A percentile compares a stretch with the other conserved stretches of the same genome.
These are phyloP conservation scores for Dasyurus viverrinus DNA, from an alignment of 2,113 vertebrate genomes.

Conservation along the genomic window DNA sequence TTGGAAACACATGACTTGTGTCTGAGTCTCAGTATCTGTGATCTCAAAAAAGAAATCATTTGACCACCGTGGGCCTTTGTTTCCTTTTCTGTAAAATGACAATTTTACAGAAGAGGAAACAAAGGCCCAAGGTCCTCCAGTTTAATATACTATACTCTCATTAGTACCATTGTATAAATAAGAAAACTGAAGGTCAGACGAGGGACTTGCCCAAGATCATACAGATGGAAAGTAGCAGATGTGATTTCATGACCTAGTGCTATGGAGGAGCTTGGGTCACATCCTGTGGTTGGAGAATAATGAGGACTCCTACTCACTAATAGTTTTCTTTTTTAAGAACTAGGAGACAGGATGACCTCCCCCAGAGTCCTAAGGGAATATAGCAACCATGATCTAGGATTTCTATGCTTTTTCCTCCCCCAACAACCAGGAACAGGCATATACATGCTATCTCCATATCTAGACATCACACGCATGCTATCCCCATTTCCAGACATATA, in stretches of 20 bases:
- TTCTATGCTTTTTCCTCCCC: not conserved
- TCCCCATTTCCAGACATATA: not conserved
- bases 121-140: no score
- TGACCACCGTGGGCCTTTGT: not conserved
- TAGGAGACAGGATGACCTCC: not conserved
- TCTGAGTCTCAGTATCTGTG: not conserved
- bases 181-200: not conserved
- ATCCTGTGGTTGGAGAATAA: not conserved
- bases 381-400: not conserved
- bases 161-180: not conserved
- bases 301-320: not conserved
- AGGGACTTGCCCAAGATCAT: not conserved
- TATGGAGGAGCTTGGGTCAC: not conserved
- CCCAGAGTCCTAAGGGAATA: not conserved
- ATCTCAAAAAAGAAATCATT: not conserved
- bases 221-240: not conserved
- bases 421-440: not conserved
- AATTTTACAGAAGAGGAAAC: no score
- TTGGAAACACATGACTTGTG: not conserved
- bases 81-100: not conserved
- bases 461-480: not conserved
- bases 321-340: constrained; percentile 19
- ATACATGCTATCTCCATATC: not conserved
- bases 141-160: not conserved
- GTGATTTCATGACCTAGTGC: not conserved